phyloP scores from a whole-genome alignment of 1,140 invertebrate species.

The Oncopodura yosiiana region DNA sequence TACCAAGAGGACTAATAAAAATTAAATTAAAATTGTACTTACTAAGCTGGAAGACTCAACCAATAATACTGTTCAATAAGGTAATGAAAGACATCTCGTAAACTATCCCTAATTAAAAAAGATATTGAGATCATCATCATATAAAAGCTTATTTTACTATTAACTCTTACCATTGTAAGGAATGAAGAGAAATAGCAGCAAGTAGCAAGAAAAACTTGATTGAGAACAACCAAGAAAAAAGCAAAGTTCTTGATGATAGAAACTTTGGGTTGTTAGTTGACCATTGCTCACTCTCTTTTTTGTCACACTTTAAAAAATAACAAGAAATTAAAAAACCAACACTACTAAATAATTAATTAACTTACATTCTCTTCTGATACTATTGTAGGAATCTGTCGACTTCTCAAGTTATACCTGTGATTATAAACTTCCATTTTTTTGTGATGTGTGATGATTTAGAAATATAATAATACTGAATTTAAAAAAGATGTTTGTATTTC shows the following conservation, averaged over 20 bases:
- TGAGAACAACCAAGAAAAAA: constrained; percentile 12
- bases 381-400: too few relatives aligned
- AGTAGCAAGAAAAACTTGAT: constrained; percentile 18
- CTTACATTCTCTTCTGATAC: not conserved
- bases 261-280: not conserved
- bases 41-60: constrained; percentile 13
- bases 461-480: not conserved
- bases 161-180: constrained; percentile 5
- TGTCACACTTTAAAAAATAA: not conserved
- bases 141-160: too few relatives aligned
- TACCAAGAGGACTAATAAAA: not conserved
- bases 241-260: constrained; percentile 7
- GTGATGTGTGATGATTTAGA: not conserved
- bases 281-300: not conserved
- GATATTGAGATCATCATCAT: too few relatives aligned
- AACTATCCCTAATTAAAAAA: too few relatives aligned
- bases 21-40: not conserved
- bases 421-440: not conserved
- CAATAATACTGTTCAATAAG: constrained; percentile 14
- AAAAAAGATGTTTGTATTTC: too few relatives aligned
- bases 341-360: not conserved
- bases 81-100: constrained; percentile 1
- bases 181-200: constrained; percentile 9
- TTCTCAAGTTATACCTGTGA: too few relatives aligned
- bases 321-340: not conserved